Evolutionary conservation across 2,113 vertebrate species (phyloP).

Genomic region (Phaetusa simplex): DNA sequence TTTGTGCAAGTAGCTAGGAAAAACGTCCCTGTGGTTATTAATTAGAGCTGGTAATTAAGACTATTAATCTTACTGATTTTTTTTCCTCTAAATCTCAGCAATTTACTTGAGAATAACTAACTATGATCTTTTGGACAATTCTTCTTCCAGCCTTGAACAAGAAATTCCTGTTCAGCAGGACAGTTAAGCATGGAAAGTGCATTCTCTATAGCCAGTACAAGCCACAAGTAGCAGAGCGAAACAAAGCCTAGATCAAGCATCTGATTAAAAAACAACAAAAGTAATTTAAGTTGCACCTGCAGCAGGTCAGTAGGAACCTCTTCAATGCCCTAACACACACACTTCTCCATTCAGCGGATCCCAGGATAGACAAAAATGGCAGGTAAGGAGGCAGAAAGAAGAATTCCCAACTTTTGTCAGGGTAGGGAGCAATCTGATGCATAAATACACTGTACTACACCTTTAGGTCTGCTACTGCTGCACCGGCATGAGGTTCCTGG

Average conservation of each 20-base stretch:
- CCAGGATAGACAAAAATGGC: not conserved
- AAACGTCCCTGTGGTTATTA: conserved; percentile 60
- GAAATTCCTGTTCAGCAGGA: not conserved
- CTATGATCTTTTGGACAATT: conserved; percentile 16
- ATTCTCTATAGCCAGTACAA: conserved; percentile 30
- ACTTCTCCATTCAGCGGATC: not conserved
- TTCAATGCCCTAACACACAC: not conserved
- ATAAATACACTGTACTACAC: rapidly evolving
- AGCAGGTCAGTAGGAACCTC: not conserved
- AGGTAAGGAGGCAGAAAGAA: not conserved
- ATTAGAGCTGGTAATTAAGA: conserved; percentile 65
- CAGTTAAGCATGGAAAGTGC: not conserved
- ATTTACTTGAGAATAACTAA: conserved; percentile 49
- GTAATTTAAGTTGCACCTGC: not conserved
- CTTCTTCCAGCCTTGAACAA: conserved; percentile 10
- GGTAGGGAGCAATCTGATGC: not conserved
- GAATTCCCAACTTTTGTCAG: not conserved
- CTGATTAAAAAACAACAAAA: not conserved
- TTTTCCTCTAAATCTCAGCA: conserved; percentile 31
- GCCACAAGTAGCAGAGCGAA: not conserved
- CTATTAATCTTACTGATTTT: conserved; percentile 66
- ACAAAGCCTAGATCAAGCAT: not conserved
- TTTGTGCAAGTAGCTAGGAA: conserved; percentile 45
- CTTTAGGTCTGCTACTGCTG: not conserved
- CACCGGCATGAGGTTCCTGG: not conserved